Evolutionary conservation across 2,888 invertebrate species (phyloP), one percentile per base, ranked within the genome.

Genomic region (Willowsia nigromaculata): DNA sequence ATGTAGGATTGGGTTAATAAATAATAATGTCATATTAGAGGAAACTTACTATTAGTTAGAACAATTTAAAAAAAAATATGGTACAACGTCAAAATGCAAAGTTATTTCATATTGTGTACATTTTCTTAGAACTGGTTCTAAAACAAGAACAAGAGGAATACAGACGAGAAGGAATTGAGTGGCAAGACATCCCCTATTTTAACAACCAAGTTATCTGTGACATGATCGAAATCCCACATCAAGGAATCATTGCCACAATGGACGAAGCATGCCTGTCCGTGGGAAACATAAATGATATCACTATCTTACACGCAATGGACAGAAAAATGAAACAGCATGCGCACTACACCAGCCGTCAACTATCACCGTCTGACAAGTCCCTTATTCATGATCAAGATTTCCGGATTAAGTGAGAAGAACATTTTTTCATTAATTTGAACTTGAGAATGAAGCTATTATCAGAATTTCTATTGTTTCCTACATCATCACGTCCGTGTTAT

Each of bases 91-190:
- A n/a, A n/a, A 27, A 27, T 68, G 30, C n/a, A 5, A n/a, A n/a
- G n/a, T n/a, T n/a, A n/a, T 68, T 68, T 68, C 4, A n/a, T 68
- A 22, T 30, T 62, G 11, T 62, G 27, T 22, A 74, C 22, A 2
- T 59, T 37, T 87, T 25, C 80, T 27, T 93, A 97, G 99, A 99
- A 94, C 94, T 99, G 94, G 99, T 99, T 40, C 94, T 99, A 91
- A 98, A 99, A 93, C 99, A 99, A 94, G 99, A 99, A 94, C 99
- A 99, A 93, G 99, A 99, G 93, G 99, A 99, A 93, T 99, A 99
- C 94, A 96, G 96, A 91, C 95, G 96, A 33, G 99, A 99, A 94
- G 99, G 99, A 81, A 99, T 99, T 93, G 96, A 96, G 92, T 99
- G 99, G 99, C 96, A 96, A 89, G 97, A 98, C 93, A 96, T 99